Conservation (phyloP, 53 echinoderm and acorn worm species). For the Apostichopus leukothele region DNA sequence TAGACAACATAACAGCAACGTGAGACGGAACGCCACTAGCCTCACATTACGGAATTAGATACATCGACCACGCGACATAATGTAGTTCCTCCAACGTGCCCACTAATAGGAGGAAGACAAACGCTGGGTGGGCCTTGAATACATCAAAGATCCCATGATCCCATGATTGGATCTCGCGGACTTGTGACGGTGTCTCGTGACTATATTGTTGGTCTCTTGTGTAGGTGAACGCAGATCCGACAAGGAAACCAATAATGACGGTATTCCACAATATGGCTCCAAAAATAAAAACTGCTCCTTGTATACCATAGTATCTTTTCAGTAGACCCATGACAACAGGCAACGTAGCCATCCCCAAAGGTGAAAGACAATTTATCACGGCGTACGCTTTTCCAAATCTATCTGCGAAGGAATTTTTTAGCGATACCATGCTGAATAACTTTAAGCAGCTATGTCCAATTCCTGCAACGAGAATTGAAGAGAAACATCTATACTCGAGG, state of each 20-base stretch:
- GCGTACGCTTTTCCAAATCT: constrained; percentile 2
- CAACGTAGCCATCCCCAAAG: not conserved
- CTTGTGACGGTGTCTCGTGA: not conserved
- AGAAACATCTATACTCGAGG: too few relatives aligned
- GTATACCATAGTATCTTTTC: not conserved
- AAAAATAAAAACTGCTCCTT: not conserved
- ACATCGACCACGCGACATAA: not conserved
- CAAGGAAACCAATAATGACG: not conserved
- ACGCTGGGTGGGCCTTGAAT: not conserved
- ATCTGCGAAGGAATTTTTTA: not conserved
- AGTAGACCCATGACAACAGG: not conserved
- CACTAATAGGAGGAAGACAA: not conserved
- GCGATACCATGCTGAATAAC: not conserved
- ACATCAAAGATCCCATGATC: not conserved
- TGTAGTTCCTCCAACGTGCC: not conserved
- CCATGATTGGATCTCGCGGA: too few relatives aligned
- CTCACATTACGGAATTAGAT: not conserved
- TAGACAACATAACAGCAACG: not conserved
- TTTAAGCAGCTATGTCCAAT: not conserved
- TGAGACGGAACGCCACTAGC: not conserved
- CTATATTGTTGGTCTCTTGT: not conserved
- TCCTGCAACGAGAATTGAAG: not conserved
- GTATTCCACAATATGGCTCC: not conserved
- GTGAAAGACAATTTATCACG: not conserved
- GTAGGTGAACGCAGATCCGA: too few relatives aligned